Evolutionary conservation across 2,797 vertebrate genomes (phyloP), one percentile per base, ranked within the genome.

Genomic region (Coracias cyanogaster): DNA sequence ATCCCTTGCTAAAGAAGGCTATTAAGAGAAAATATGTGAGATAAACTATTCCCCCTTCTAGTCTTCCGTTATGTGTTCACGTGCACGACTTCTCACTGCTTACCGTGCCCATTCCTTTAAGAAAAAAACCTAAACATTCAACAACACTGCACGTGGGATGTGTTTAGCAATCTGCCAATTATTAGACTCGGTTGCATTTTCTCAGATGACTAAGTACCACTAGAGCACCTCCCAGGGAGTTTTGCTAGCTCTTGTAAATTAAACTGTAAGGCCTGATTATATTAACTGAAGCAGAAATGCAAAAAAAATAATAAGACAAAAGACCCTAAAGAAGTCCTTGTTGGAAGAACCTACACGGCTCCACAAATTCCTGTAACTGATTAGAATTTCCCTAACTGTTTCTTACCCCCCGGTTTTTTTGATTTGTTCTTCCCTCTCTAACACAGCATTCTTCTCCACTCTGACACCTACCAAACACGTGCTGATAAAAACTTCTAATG

Each of bases 201-300:
- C 25, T 72, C 57, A 85, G 85, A 55, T 82, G 84, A 92, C 81
- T 96, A 92, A 97, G 97, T 97, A 91, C 74, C 86, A 91, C 90
- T 78, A 31, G 55, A 95, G 80, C 77, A 94, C 89, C 95, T 97
- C 95, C 90, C 78, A 90, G 67, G 72, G 94, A 96, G 85, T 96
- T 90, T 79, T 96, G 84, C 62, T 96, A 81, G n/a, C 66, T 83
- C 28, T n/a, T 96, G 89, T 94, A 96, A 96, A 97, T 97, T 96
- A 94, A 96, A 98, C 87, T 96, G 78, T 83, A 89, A 93, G 62
- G 80, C 29, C 55, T 93, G 76, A 89, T 89, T 87, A 88, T 58
- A 89, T 88, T 96, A 95, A 97, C 81, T 93, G 92, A 96, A 96
- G 77, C 31, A 80, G 35, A 96, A 95, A 85, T 69, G 8, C 61